These are phyloP conservation scores for Capitulum mitella DNA, from an alignment of 2,888 invertebrate species.

Conservation along the genomic window DNA sequence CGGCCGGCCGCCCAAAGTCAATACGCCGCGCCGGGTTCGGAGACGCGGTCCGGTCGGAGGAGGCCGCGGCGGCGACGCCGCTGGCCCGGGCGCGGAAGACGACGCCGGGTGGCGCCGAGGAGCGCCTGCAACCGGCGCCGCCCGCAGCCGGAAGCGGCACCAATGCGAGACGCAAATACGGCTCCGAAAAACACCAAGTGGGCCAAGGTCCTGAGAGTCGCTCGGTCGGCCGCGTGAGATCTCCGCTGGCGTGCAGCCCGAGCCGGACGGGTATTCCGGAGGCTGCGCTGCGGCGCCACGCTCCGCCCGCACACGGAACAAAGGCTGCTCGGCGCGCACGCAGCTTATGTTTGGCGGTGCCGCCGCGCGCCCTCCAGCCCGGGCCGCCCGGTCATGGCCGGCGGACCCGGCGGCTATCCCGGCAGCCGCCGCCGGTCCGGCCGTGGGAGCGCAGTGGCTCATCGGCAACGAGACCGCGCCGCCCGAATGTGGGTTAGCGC, in stretches of 20 bases:
- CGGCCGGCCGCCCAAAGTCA: neutral
- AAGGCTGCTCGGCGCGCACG: neutral
- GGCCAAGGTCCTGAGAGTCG: constrained; percentile 7
- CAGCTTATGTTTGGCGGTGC: neutral
- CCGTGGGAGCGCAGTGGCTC: neutral
- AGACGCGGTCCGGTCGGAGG: neutral
- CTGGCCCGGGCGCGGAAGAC: neutral
- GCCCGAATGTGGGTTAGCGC: neutral
- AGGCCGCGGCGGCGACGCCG: neutral
- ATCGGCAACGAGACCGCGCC: neutral
- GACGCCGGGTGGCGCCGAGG: neutral
- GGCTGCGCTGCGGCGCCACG: neutral
- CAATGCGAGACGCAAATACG: neutral
- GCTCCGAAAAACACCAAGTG: neutral
- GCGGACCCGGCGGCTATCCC: neutral
- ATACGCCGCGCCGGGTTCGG: neutral
- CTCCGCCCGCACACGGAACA: neutral
- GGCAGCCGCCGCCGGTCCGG: neutral
- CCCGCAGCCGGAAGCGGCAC: neutral
- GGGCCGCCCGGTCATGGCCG: neutral
- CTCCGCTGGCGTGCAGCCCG: neutral
- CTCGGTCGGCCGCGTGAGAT: neutral
- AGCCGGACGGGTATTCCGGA: neutral
- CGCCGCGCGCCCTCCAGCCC: neutral
- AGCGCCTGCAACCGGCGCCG: neutral